Conservation (phyloP, 2,797 vertebrate genomes). For the Rhabdomys pumilio region DNA sequence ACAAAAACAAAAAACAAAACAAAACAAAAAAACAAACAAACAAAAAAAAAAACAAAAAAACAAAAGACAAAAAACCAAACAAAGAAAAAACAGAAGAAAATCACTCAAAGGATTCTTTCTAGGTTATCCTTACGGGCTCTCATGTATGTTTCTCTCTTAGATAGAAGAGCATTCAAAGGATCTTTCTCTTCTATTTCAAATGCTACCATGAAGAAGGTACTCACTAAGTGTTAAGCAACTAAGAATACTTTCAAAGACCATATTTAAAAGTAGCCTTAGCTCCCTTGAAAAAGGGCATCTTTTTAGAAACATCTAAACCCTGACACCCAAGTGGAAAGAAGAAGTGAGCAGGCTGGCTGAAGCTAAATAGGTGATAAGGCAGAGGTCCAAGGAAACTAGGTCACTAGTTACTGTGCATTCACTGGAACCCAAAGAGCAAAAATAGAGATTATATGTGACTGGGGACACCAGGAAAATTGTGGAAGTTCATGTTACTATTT, state of each 20-base stretch:
- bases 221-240: conserved; percentile 39
- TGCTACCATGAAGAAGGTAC: not conserved
- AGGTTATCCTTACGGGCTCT: conserved; percentile 4
- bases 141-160: not conserved
- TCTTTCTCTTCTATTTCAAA: conserved; percentile 53
- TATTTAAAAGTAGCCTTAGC: conserved; percentile 51
- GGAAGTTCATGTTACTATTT: not conserved
- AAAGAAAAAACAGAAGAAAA: too few species aligned
- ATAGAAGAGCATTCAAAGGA: conserved; percentile 14
- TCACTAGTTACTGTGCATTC: not conserved
- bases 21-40: too few species aligned
- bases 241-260: conserved; percentile 53
- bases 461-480: not conserved
- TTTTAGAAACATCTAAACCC: not conserved
- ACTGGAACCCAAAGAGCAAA: not conserved
- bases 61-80: too few species aligned
- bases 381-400: not conserved
- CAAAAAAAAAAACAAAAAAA: too few species aligned
- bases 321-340: not conserved
- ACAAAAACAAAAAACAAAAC: too few species aligned
- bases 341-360: not conserved
- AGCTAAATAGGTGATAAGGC: not conserved
- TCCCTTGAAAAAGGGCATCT: not conserved
- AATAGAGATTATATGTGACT: not conserved
- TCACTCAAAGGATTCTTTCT: not conserved